Conservation (phyloP, 2,888 invertebrate genomes). For the Dryobota labecula region DNA sequence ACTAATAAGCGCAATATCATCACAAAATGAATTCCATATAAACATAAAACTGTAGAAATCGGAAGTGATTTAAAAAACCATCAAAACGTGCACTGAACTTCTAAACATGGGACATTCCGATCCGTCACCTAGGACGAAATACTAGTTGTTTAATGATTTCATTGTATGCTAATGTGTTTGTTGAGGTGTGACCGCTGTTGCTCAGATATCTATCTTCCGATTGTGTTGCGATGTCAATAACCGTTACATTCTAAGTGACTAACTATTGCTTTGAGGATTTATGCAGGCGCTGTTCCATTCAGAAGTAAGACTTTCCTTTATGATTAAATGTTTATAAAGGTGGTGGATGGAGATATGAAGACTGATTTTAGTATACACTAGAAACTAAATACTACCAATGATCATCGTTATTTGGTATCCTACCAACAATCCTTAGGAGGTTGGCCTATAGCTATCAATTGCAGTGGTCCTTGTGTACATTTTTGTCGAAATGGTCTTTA, state of each 20-base stretch:
- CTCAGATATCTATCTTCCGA: constrained; percentile 54
- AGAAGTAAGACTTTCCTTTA: background rate
- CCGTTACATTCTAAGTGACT: constrained; percentile 45
- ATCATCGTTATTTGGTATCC: background rate
- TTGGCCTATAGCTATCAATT: background rate
- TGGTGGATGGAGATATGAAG: background rate
- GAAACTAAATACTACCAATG: background rate
- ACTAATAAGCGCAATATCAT: background rate
- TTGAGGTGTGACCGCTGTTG: constrained; percentile 44
- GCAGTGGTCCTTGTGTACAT: background rate
- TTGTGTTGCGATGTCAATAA: constrained; percentile 47
- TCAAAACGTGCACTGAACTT: constrained; percentile 55
- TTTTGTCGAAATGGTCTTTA: background rate
- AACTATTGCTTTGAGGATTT: constrained; percentile 29
- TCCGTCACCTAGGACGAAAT: constrained; percentile 58
- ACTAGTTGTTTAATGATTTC: constrained; percentile 59
- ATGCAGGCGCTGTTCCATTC: constrained; percentile 17
- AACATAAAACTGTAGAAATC: constrained; percentile 9
- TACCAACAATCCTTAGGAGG: background rate
- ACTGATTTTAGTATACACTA: background rate
- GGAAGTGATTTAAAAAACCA: constrained; percentile 27
- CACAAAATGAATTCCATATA: background rate
- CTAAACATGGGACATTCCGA: constrained; percentile 43
- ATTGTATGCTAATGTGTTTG: constrained; percentile 72
- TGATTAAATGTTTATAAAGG: background rate